Conservation (phyloP, 2,888 invertebrate species). For the Strigamia maritima region DNA sequence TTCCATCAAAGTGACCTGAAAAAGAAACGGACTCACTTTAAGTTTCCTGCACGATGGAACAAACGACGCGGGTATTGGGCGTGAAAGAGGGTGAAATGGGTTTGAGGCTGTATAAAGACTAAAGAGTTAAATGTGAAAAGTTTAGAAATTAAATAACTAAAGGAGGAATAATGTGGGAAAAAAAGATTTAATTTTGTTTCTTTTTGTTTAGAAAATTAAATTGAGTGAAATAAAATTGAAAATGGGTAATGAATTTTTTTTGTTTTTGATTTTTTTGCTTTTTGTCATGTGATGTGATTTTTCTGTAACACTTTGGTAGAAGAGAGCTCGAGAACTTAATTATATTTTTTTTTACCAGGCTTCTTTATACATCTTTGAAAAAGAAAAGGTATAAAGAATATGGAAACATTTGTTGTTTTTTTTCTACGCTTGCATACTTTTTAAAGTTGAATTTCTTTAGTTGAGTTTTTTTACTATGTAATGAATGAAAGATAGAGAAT, state of each 20-base stretch:
- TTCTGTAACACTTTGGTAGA: background rate
- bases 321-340: constrained; percentile 3
- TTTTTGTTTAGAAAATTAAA: background rate
- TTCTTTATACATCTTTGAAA: background rate
- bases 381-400: background rate
- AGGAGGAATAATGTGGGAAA: background rate
- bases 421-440: background rate
- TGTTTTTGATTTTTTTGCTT: background rate
- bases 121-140: background rate
- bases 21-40: background rate
- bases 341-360: background rate
- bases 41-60: background rate
- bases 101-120: background rate
- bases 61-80: background rate
- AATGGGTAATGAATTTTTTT: background rate
- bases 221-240: constrained; percentile 4
- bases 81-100: background rate
- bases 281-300: background rate
- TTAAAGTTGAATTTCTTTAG: background rate
- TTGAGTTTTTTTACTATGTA: background rate
- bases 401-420: background rate
- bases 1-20: background rate
- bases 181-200: background rate
- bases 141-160: background rate
- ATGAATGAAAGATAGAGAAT: constrained; percentile 10